Base-by-base conservation (phyloP, 2,797 vertebrate species). In the Tapirus indicus region DNA sequence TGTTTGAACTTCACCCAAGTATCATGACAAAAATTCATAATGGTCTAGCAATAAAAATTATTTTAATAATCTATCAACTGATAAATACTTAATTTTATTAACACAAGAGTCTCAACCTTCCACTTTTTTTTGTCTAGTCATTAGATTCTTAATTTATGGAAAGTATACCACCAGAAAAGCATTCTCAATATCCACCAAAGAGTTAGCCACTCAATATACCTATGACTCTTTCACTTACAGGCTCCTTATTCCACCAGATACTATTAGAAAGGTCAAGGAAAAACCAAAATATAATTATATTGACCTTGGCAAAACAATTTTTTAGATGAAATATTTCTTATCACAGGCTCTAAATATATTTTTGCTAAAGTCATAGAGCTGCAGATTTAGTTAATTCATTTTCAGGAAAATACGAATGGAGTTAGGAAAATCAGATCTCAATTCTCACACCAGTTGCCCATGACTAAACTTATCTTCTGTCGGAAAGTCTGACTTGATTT, bases 231-330 rank as follows among this genome's bases (percentile, higher is more conserved):
- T 75, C 71, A 64, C 14, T 87, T 68, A 86, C 21, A 87, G 56
- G 10, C 23, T 93, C 21, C 12, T 41, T 84, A 35, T 91, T 94
- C 25, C 18, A 93, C 25, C 47, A 89, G 47, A 60, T 62, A 44
- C 13, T 86, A 90, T 83, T 82, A 74, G 11, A 60, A 96, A 93
- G 3, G 9, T 5, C 0, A 91, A 44, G 5, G 21, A 88, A 64
- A 83, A 87, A 92, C 54, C 14, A 86, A 91, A 95, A 56, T 47
- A 32, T 32, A 44, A 88, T 44, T 58, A 49, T 80, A 91, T 68
- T 95, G 32, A 94, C 14, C 69, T 88, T 56, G 69, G 29, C 5
- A 84, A 94, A 94, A 71, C 5, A 84, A 79, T 25, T n/a, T 91
- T 84, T 75, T 44, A 79, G 8, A 54, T 66, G 47, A 96, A 88